Evolutionary conservation across 2,888 invertebrate species (phyloP).

Genomic region (Eremobia ochroleuca): DNA sequence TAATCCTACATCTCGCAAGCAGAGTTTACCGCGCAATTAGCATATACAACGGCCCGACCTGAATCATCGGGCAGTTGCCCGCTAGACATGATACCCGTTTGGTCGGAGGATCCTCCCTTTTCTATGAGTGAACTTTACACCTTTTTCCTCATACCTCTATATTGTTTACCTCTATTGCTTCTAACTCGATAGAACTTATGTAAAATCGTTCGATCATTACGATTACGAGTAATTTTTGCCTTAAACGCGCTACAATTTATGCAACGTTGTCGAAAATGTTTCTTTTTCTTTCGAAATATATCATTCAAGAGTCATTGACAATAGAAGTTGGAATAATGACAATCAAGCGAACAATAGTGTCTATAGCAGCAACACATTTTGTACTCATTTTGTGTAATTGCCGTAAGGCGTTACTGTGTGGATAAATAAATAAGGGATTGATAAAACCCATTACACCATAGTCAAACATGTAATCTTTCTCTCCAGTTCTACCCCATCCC

Average conservation of each 20-base stretch:
- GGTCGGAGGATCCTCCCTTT: too few species aligned
- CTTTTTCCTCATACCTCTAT: too few species aligned
- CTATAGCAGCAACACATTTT: neutral
- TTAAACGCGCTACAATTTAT: neutral
- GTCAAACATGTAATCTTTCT: neutral
- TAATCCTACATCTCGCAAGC: too few species aligned
- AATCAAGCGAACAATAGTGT: neutral
- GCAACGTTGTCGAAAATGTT: neutral
- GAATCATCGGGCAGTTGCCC: too few species aligned
- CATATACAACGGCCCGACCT: too few species aligned
- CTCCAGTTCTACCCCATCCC: slow-evolving; percentile 95
- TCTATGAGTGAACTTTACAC: too few species aligned
- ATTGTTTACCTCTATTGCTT: slow-evolving; percentile 34
- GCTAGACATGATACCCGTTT: too few species aligned
- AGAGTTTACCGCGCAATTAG: too few species aligned
- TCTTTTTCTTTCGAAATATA: neutral
- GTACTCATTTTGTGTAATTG: neutral
- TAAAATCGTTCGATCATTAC: neutral
- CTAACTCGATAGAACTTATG: neutral
- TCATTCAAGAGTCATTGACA: neutral
- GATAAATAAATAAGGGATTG: neutral
- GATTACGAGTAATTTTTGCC: neutral
- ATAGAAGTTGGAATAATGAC: neutral
- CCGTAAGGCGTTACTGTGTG: neutral
- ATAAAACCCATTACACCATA: neutral